Conservation (phyloP, 2,113 vertebrate species). For the Psittacula cyanocephala region DNA sequence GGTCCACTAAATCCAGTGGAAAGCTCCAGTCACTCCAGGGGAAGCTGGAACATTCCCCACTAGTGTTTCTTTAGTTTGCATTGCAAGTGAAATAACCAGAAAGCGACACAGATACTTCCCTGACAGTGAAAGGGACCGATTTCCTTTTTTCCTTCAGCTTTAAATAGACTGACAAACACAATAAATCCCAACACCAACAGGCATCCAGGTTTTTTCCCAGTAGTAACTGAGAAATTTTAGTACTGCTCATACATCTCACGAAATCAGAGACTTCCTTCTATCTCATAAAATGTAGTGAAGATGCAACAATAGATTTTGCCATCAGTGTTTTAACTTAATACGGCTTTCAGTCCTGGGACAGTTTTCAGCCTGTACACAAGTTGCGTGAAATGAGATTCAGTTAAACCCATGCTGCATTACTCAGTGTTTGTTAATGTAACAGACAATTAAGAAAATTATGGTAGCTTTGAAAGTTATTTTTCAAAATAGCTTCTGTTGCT, state of each 20-base stretch:
- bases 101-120: background rate
- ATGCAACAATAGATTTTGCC: background rate
- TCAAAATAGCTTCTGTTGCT: background rate
- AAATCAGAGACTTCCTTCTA: background rate
- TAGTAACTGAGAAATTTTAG: background rate
- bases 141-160: conserved; percentile 8
- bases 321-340: background rate
- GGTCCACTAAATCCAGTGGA: background rate
- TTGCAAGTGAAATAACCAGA: conserved; percentile 17
- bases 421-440: background rate
- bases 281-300: background rate
- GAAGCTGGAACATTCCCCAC: background rate
- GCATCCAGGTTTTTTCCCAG: background rate
- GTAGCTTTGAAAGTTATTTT: background rate
- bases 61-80: background rate
- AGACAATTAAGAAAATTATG: background rate
- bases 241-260: background rate
- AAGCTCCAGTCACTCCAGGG: background rate
- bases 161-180: conserved; percentile 5
- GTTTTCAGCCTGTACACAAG: background rate
- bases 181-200: background rate
- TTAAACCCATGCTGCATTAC: background rate
- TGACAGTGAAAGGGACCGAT: background rate
- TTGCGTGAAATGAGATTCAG: background rate
- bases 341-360: background rate